Conservation (phyloP, 2,888 invertebrate species). For the Pediacus dermestoides region DNA sequence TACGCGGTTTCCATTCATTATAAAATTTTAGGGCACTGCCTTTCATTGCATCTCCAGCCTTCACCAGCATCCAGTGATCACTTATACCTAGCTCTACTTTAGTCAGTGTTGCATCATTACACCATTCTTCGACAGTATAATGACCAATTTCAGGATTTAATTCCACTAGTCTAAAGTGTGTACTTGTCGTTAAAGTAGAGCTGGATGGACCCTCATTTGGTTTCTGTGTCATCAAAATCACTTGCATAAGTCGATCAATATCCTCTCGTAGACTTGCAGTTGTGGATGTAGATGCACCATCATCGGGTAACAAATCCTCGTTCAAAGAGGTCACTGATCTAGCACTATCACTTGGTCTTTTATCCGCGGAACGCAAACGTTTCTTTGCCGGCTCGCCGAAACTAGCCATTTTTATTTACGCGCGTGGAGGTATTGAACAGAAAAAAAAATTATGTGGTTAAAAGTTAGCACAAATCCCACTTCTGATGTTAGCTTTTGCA, state of each 20-base stretch:
- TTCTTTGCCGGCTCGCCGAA: too few species aligned
- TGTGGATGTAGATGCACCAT: too few species aligned
- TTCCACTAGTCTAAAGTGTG: conserved; percentile 1
- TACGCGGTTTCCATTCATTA: not conserved
- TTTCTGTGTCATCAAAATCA: not conserved
- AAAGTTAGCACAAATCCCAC: not conserved
- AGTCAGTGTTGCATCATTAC: not conserved
- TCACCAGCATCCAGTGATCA: conserved; percentile 1
- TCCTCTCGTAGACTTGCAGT: too few species aligned
- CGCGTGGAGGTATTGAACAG: not conserved
- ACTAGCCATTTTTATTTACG: not conserved
- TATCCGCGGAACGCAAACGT: too few species aligned
- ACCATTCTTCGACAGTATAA: not conserved
- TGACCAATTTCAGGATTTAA: not conserved
- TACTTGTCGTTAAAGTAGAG: not conserved
- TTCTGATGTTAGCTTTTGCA: conserved; percentile 1
- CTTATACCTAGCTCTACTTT: not conserved
- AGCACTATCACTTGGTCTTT: too few species aligned
- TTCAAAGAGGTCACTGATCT: too few species aligned
- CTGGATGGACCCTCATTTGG: not conserved
- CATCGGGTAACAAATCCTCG: too few species aligned
- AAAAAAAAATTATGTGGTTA: conserved; percentile 1
- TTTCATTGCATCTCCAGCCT: conserved; percentile 1
- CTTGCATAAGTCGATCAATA: not conserved
- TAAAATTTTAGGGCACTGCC: not conserved